Evolutionary conservation across 2,797 vertebrate species (phyloP).

Genomic region (Eupleurogrammus muticus): DNA sequence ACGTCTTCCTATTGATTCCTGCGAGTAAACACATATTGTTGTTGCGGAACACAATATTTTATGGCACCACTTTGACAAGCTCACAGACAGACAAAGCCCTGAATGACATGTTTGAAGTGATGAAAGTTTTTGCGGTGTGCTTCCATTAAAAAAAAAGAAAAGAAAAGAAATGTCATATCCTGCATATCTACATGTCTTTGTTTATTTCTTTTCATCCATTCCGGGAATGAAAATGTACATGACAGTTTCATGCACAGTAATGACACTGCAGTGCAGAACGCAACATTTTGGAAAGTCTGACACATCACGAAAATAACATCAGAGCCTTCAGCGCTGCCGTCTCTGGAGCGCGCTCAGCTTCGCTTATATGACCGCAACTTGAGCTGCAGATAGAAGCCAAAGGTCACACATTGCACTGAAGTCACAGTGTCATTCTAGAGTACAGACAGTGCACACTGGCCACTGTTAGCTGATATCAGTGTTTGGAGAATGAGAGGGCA

Average conservation of each 20-base stretch:
- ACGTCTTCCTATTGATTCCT: slow-evolving; percentile 31
- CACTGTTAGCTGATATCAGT: slow-evolving; percentile 57
- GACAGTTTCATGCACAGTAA: slow-evolving; percentile 26
- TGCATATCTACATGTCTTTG: slow-evolving; percentile 10
- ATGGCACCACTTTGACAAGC: slow-evolving; percentile 22
- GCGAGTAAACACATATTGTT: slow-evolving; percentile 14
- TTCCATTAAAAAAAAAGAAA: slow-evolving; percentile 68
- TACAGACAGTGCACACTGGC: slow-evolving; percentile 41
- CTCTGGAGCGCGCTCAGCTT: slow-evolving; percentile 31
- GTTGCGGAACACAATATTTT: slow-evolving; percentile 33
- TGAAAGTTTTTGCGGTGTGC: slow-evolving; percentile 60
- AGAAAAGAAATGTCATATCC: slow-evolving; percentile 22
- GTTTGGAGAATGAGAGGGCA: slow-evolving; percentile 31
- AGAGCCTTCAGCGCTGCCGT: slow-evolving; percentile 34
- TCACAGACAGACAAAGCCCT: slow-evolving; percentile 37
- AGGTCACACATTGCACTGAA: slow-evolving; percentile 85
- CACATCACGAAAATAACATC: slow-evolving; percentile 57
- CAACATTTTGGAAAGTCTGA: slow-evolving; percentile 22
- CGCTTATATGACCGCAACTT: slow-evolving; percentile 60
- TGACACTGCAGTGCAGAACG: slow-evolving; percentile 35
- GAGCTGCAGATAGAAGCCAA: slow-evolving; percentile 72
- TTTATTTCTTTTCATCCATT: slow-evolving; percentile 11
- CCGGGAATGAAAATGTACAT: slow-evolving; percentile 11
- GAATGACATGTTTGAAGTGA: slow-evolving; percentile 65
- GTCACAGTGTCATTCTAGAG: slow-evolving; percentile 65